Base-by-base conservation (phyloP, 2,113 vertebrate genomes). In the Ochotona curzoniae region DNA sequence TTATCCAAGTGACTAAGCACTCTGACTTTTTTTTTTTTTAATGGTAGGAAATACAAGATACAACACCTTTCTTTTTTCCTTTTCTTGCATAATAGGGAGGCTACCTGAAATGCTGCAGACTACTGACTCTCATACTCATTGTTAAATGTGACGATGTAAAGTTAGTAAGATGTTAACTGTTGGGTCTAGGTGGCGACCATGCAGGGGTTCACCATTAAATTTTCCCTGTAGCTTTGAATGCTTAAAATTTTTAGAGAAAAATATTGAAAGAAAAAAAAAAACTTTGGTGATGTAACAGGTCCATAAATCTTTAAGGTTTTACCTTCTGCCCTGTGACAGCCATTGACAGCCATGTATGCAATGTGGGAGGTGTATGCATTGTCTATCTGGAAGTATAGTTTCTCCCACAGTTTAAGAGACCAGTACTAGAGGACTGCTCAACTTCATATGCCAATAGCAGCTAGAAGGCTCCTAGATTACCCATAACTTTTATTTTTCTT, bases 21-120 rank as follows among this genome's bases (percentile, higher is more conserved):
- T 57, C 49, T 66, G 13, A 28, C 14, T 91, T 93, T 87, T 87
- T 57, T 80, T 91, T 93, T 87, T 87, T 57, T 80, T 75, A 47
- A 74, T 84, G 66, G 23, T 47, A 69, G 21, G 13, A 17, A 2
- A 67, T 80, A 26, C 15, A 90, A 93, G 66, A 66, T 87, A 15
- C 15, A 83, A n/a, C 30, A 25, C 49, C 5, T 67, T 81, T 2
- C 38, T 51, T 64, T 64, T 88, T 35, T 26, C 17, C 35, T 51
- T 67, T 63, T 44, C 38, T 44, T 44, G 6, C 38, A 44, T 44
- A 44, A 44, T 44, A 51, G 38, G 57, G 11, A 47, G 51, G 63
- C 23, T 82, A 54, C 71, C 12, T 20, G 5, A 92, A 17, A 38
- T 84, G 57, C 18, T 11, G 15, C n/a, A 76, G 14, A 47, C 60